Evolutionary conservation across 2,888 invertebrate genomes (phyloP), one percentile per base, ranked within the genome.

Genomic region (Aethes cnicana): DNA sequence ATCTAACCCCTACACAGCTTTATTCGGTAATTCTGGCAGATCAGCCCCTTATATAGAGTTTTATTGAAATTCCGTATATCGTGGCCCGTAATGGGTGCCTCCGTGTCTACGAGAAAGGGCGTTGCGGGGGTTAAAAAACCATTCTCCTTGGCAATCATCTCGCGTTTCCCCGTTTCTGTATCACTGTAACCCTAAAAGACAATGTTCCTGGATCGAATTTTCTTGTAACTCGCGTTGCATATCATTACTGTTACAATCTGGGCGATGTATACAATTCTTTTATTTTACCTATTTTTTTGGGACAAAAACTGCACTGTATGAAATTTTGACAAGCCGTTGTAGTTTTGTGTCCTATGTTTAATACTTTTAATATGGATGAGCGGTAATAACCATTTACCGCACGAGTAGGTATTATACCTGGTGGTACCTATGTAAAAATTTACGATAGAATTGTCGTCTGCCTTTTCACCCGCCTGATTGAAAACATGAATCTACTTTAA

Each of bases 31-130:
- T 46, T 23, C 26, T 26, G 18, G 17, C 11, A 47, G 39, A 26
- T 47, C 32, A 33, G 20, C 62, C 63, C 64, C 71, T 68, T 69
- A 74, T 70, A 69, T 72, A 64, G 72, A 69, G 63, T 75, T 77
- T 83, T 83, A 84, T 84, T 84, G 84, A 82, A 84, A 84, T 82
- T 83, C 82, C 81, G 74, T 80, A 76, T 74, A 81, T 76, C 79
- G 74, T 64, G 68, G 71, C 63, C 57, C 61, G 72, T 81, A 84
- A 84, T 83, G 78, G 84, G 82, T 84, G 77, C 76, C 67, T 72
- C 65, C 63, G 78, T 72, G 21, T 20, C 36, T 30, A 28, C 28
- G n/a, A 21, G 37, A 14, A 36, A 3, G 17, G 12, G 17, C 43
- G 21, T 50, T 28, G n/a, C 12, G 8, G 32, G 44, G 52, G 44